Evolutionary conservation across 2,797 vertebrate species (phyloP), one percentile per base, ranked within the genome.

Genomic region (Apogon hyalosoma): DNA sequence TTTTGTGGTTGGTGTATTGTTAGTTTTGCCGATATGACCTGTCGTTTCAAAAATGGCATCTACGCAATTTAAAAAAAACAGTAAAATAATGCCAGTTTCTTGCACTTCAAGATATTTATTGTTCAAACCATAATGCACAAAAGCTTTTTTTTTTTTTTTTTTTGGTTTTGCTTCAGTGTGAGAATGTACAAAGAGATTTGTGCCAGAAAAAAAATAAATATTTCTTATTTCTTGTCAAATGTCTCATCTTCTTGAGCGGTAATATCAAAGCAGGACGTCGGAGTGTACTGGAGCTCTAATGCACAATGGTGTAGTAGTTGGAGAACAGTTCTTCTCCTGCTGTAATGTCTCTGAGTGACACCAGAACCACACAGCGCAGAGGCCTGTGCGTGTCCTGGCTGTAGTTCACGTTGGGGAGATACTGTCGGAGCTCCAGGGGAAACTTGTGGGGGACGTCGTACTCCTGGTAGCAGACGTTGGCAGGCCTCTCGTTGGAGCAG

Each of bases 391-490:
- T 38, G 2, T 95, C 89, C 13, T 80, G 89, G 69, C 94, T 93
- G 86, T 97, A 99, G 82, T 94, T 88, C 31, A 95, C 87, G 62
- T 99, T 98, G 1, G 98, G 98, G 63, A 99, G 92, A 85, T 93
- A 98, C 9, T 95, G 95, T 53, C 91, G 92, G 68, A 98, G 90
- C 77, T 97, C 95, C 2, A 96, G 14, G 18, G 96, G 96, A 73
- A 98, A 98, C 15, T n/a, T 66, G 42, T 77, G 67, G 0, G 96
- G 95, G 47, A 98, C 89, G 12, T 98, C 96, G 64, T 95, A 96
- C 76, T 99, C 97, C 86, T 98, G 98, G 46, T 99, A 98, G 69
- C 95, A 98, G 8, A 99, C 96, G 0, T 98, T 98, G 21, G 96
- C 96, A 38, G 94, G 87, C 70, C 87, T 92, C 24, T 97, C 93